Percentiles rank a stretch among this genome's conserved stretches.
These are phyloP conservation scores for Hyperoodon ampullatus DNA, from an alignment of 2,113 vertebrate species.

Conservation along the genomic window DNA sequence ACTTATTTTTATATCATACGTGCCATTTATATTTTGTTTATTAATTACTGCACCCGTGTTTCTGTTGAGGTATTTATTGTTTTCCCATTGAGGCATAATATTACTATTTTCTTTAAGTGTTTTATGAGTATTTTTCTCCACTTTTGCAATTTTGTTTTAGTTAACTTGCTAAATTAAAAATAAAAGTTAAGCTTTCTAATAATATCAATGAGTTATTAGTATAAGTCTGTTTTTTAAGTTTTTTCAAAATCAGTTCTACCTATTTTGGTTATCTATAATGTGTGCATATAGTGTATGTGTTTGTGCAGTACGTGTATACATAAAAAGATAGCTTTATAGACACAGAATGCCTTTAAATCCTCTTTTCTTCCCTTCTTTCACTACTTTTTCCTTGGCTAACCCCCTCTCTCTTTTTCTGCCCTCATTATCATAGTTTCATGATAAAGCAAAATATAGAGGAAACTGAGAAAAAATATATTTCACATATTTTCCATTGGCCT, in stretches of 20 bases:
- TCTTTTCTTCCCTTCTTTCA: background rate
- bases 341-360: background rate
- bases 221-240: background rate
- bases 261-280: background rate
- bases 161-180: background rate
- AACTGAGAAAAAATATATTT: background rate
- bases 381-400: background rate
- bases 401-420: background rate
- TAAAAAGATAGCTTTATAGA: background rate
- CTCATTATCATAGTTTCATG: background rate
- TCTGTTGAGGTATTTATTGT: background rate
- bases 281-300: background rate
- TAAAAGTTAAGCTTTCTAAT: background rate
- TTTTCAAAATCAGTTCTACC: background rate
- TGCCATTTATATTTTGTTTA: background rate
- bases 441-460: background rate
- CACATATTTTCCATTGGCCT: background rate
- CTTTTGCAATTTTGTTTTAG: background rate
- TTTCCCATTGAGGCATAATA: background rate
- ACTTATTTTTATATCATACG: background rate
- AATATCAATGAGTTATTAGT: background rate
- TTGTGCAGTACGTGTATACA: background rate
- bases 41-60: background rate
- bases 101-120: background rate
- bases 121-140: background rate